These are phyloP conservation scores for Cervus canadensis DNA, from an alignment of 2,113 vertebrate species.

Conservation along the genomic window DNA sequence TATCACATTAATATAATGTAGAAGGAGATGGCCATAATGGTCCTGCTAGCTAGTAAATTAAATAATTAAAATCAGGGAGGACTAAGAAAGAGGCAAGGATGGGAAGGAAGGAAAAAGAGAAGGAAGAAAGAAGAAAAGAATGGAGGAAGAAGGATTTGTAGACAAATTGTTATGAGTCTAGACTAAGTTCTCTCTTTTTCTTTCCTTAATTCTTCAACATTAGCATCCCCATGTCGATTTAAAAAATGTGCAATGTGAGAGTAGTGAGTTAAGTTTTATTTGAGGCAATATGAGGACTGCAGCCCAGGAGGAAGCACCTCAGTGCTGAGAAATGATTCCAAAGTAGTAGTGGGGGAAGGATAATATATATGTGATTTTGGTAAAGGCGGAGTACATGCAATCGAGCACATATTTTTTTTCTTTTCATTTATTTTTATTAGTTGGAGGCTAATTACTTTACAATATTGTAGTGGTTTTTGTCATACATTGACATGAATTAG, in stretches of 20 bases:
- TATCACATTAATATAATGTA: neutral
- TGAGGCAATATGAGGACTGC: neutral
- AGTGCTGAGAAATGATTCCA: neutral
- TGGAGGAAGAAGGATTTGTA: neutral
- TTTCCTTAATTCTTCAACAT: neutral
- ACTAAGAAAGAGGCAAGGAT: neutral
- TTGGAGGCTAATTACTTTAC: no score
- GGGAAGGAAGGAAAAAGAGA: neutral
- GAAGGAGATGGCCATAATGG: neutral
- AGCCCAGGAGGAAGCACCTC: neutral
- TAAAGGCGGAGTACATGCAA: neutral
- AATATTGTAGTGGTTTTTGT: no score
- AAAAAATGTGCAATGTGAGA: neutral
- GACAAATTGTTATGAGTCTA: neutral
- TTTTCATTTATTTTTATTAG: no score
- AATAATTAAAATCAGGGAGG: neutral
- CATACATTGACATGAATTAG: no score
- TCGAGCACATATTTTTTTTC: neutral
- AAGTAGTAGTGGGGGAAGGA: neutral
- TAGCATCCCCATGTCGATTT: neutral
- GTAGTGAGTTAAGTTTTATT: neutral
- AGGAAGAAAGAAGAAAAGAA: neutral
- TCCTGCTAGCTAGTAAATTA: neutral
- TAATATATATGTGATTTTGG: neutral
- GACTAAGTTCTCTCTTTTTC: neutral